phyloP scores from a whole-genome alignment of 2,797 vertebrate species.

The Potorous gilbertii region DNA sequence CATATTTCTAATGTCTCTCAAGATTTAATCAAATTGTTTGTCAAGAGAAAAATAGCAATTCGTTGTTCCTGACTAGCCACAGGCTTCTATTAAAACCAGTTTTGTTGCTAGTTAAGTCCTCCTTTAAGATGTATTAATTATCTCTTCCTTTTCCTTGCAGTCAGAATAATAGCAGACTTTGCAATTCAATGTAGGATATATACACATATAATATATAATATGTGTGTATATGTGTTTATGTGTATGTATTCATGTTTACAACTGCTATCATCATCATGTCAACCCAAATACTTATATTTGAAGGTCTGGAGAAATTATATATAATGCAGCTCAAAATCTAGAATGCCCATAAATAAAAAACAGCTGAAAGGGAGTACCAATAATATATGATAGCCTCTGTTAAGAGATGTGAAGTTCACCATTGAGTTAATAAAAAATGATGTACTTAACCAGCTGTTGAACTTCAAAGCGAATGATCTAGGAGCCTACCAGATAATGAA shows the following conservation, averaged over 20 bases:
- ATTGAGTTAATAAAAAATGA: conserved; percentile 49
- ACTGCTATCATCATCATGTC: conserved; percentile 44
- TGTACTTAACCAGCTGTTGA: conserved; percentile 60
- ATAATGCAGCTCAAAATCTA: not conserved
- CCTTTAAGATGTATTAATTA: conserved; percentile 45
- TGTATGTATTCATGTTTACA: not conserved
- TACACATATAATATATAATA: no score
- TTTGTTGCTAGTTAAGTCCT: conserved; percentile 59
- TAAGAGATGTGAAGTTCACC: conserved; percentile 64
- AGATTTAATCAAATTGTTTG: conserved; percentile 62
- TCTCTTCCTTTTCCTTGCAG: conserved; percentile 57
- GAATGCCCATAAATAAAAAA: conserved; percentile 51
- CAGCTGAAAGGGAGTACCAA: conserved; percentile 60
- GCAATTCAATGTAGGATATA: conserved; percentile 11
- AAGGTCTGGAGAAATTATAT: not conserved
- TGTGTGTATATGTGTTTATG: not conserved
- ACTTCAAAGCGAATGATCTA: conserved; percentile 60
- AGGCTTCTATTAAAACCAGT: conserved; percentile 37
- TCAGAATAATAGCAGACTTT: conserved; percentile 51
- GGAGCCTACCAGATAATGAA: conserved; percentile 51
- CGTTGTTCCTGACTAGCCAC: conserved; percentile 53
- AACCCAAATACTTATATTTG: conserved; percentile 47
- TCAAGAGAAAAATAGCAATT: conserved; percentile 62
- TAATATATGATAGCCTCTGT: conserved; percentile 51
- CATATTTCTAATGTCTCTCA: conserved; percentile 23